Percentiles rank a stretch among this genome's conserved stretches.
phyloP scores from a whole-genome alignment of 2,113 vertebrate genomes.

The Pandion haliaetus region DNA sequence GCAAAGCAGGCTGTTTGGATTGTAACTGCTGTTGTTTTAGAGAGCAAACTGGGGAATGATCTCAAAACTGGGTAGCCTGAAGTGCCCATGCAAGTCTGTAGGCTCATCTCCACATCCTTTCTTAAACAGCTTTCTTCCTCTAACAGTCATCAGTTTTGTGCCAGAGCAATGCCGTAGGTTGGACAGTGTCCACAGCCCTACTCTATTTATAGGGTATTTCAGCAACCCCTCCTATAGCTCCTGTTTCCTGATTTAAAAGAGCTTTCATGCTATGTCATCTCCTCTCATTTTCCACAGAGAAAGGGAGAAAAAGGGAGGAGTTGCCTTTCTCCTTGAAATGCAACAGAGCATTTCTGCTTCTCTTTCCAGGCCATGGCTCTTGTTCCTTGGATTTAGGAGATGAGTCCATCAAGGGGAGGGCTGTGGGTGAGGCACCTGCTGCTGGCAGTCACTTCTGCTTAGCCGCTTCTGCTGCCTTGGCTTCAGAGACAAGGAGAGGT shows the following conservation, averaged over 20 bases:
- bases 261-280: background rate
- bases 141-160: background rate
- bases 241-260: background rate
- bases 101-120: background rate
- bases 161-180: background rate
- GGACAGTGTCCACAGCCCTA: background rate
- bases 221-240: background rate
- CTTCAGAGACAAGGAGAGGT: background rate
- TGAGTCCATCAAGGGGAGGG: background rate
- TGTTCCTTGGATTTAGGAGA: background rate
- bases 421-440: background rate
- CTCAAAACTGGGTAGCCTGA: background rate
- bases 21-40: background rate
- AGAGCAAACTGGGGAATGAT: background rate
- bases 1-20: background rate
- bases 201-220: background rate
- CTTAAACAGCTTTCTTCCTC: background rate
- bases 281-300: background rate
- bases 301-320: background rate
- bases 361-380: background rate
- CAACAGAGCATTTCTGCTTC: background rate
- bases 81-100: fast-evolving
- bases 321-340: background rate
- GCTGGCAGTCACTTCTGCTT: background rate
- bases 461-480: background rate